Conservation (phyloP, 2,888 invertebrate species). For the Caenorhabditis zanzibari region DNA sequence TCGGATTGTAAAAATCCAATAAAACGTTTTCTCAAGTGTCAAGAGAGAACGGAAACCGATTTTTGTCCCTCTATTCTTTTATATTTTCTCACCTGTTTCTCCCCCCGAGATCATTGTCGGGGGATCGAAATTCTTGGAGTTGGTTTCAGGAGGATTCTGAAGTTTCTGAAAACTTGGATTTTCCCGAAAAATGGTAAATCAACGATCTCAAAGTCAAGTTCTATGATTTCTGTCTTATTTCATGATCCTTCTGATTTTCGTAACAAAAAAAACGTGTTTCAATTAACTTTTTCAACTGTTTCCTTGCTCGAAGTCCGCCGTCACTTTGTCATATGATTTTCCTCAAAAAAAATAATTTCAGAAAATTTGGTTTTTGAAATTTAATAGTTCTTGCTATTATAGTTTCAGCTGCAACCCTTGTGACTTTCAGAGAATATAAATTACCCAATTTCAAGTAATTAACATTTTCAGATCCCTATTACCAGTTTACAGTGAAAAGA, state of each 20-base stretch:
- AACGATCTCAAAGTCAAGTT: too few relatives aligned
- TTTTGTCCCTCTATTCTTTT: slow-evolving; percentile 25
- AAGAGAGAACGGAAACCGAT: background rate
- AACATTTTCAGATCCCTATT: background rate
- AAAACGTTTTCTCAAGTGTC: slow-evolving; percentile 40
- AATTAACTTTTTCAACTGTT: background rate
- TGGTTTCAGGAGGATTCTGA: background rate
- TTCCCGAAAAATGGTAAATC: too few relatives aligned
- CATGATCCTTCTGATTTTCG: too few relatives aligned
- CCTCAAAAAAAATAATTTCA: background rate
- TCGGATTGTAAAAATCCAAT: slow-evolving; percentile 45
- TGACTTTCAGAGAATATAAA: background rate
- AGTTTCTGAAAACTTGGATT: background rate
- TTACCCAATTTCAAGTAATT: background rate
- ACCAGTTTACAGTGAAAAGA: background rate
- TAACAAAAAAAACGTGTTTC: background rate
- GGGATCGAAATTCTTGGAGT: background rate
- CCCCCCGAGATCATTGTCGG: background rate
- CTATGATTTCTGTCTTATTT: too few relatives aligned
- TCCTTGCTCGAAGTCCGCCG: background rate
- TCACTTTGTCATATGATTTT: background rate
- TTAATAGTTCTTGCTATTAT: background rate
- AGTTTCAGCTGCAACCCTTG: background rate
- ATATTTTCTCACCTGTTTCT: slow-evolving; percentile 24
- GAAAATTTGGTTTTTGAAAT: slow-evolving; percentile 3